Conservation (phyloP, 2,888 invertebrate species). For the Buathra laborator region DNA sequence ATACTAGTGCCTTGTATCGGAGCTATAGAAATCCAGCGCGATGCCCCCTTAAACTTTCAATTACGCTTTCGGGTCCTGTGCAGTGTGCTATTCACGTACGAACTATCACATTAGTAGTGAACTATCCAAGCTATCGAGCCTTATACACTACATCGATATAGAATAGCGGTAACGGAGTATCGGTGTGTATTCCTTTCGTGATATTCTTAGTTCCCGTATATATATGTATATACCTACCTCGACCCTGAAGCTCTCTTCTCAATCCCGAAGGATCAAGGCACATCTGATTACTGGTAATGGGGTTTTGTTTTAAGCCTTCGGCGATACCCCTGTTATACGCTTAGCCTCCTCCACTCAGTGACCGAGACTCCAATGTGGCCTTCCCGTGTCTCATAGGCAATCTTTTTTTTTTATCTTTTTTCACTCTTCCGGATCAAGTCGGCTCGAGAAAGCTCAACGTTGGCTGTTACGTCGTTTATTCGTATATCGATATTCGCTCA, state of each 20-base stretch:
- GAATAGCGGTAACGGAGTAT: slow-evolving; percentile 69
- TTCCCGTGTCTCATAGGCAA: slow-evolving; percentile 10
- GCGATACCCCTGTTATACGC: slow-evolving; percentile 47
- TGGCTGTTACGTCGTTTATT: not conserved
- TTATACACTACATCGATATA: slow-evolving; percentile 14
- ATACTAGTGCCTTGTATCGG: slow-evolving; percentile 21
- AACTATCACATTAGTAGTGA: not conserved
- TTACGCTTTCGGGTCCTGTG: slow-evolving; percentile 68
- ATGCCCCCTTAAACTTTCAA: slow-evolving; percentile 73
- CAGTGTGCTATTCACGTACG: slow-evolving; percentile 9
- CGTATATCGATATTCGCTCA: slow-evolving; percentile 9
- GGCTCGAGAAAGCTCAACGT: not conserved
- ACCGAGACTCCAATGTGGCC: slow-evolving; percentile 23
- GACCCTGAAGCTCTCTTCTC: slow-evolving; percentile 59
- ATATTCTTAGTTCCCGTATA: slow-evolving; percentile 48
- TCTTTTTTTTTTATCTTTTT: not conserved
- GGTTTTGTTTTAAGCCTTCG: slow-evolving; percentile 76
- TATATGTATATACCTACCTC: not conserved
- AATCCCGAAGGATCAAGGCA: slow-evolving; percentile 75
- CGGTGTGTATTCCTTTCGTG: slow-evolving; percentile 36
- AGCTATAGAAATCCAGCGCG: slow-evolving; percentile 38
- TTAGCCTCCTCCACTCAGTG: slow-evolving; percentile 36
- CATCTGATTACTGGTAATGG: slow-evolving; percentile 80
- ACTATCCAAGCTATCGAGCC: not conserved
- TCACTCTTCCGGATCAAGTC: not conserved